Percentiles rank a stretch among this genome's conserved stretches.
phyloP scores from a whole-genome alignment of 2,113 vertebrate species.

The Sporophila hypoxantha region DNA sequence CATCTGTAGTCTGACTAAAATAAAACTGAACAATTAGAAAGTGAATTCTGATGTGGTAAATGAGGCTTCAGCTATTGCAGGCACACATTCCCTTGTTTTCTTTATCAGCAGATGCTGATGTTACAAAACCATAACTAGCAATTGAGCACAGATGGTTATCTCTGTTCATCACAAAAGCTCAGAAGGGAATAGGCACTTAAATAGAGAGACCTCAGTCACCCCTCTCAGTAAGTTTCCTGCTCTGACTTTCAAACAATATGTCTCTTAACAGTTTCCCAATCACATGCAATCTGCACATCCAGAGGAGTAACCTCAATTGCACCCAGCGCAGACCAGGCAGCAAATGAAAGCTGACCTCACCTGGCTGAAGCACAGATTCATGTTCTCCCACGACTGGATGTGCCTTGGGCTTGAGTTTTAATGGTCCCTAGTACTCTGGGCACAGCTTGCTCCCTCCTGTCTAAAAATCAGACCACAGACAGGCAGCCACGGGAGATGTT shows the following conservation, averaged over 20 bases:
- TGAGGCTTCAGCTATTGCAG: conserved; percentile 54
- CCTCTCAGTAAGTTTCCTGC: conserved; percentile 21
- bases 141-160: conserved; percentile 68
- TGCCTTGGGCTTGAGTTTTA: background rate
- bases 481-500: fast-evolving
- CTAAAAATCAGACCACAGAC: background rate
- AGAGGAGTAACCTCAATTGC: background rate
- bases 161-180: conserved; percentile 50
- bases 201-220: conserved; percentile 33
- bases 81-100: conserved; percentile 60
- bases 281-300: background rate
- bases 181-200: conserved; percentile 46
- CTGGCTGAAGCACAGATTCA: background rate
- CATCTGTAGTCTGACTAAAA: conserved; percentile 24
- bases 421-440: background rate
- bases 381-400: background rate
- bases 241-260: conserved; percentile 23
- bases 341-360: background rate
- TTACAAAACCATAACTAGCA: conserved; percentile 63
- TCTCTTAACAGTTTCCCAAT: conserved; percentile 8
- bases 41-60: conserved; percentile 48
- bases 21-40: conserved; percentile 40
- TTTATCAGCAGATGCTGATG: conserved; percentile 71
- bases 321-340: background rate
- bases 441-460: background rate